Evolutionary conservation across 2,888 invertebrate genomes (phyloP), one percentile per base, ranked within the genome.

Genomic region (Caenorhabditis becei): DNA sequence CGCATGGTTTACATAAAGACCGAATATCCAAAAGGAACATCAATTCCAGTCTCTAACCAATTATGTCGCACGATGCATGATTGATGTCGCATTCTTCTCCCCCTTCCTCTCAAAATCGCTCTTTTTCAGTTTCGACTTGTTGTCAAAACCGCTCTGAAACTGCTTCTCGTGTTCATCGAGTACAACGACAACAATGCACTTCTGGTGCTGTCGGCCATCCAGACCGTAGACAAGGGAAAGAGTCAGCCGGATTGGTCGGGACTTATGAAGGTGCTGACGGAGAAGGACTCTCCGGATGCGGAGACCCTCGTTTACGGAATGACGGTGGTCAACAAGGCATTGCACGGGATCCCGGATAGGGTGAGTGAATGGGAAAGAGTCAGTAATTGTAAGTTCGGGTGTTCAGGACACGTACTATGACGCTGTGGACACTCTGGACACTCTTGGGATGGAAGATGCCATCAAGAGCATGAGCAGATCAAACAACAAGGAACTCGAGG

Each of bases 141-240:
- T 47, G 97, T 98, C 77, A 99, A 99, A 93, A 99, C 97, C 10
- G 96, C 98, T 1, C 93, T 99, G 78, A 99, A 99, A 92, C 93
- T 99, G 58, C 93, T 99, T 67, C 94, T 99, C 86, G 97, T 99
- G 53, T 99, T 99, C 93, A 97, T 98, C 61, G 99, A 99, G 92
- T 99, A 99, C 92, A 95, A 96, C 16, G 98, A 98, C 91, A 94
- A 95, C 84, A 99, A 99, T 93, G 96, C 97, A 86, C 93, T 95
- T 89, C 94, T 97, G 23, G 94, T 99, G 51, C 94, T 97, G 82
- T 95, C 96, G 89, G 97, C 97, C 18, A 95, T 98, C 69, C 94
- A 95, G 85, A 93, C 94, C 2, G 95, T 97, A 11, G 96, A 97
- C 58, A 84, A 85, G 67, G 54, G 77, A 92, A 93, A 92, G 74